Conservation (phyloP, 1,140 invertebrate genomes). For the Procambarus virginalis region DNA sequence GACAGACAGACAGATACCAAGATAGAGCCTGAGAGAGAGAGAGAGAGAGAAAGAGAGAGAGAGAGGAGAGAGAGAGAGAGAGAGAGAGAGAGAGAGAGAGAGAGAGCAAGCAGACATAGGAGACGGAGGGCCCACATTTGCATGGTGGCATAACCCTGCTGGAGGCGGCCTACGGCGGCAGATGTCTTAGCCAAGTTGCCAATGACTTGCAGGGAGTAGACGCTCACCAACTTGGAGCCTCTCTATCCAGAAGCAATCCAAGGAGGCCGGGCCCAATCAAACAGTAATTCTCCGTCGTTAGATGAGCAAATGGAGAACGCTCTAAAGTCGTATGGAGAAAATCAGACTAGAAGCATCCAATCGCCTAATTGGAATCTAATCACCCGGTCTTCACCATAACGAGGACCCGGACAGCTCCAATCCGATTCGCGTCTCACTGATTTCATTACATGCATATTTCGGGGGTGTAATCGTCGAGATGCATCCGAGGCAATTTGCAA, state of each 20-base stretch:
- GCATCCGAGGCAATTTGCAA: conserved; percentile 37
- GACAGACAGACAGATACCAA: too few relatives aligned
- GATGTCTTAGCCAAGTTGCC: conserved; percentile 1
- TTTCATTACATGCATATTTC: conserved; percentile 24
- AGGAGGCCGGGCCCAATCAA: conserved; percentile 24
- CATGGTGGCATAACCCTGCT: conserved; percentile 1
- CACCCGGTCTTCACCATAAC: neutral
- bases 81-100: too few relatives aligned
- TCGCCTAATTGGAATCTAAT: conserved; percentile 50
- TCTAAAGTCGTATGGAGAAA: conserved; percentile 11
- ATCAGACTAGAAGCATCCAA: conserved; percentile 28
- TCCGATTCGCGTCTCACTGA: conserved; percentile 8
- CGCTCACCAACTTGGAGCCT: conserved; percentile 17
- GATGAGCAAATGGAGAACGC: conserved; percentile 43
- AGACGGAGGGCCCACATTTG: neutral
- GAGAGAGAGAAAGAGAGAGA: too few relatives aligned
- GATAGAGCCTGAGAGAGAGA: too few relatives aligned
- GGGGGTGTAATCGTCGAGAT: conserved; percentile 4
- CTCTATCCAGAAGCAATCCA: conserved; percentile 44
- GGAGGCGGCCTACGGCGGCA: neutral
- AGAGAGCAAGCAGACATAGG: too few relatives aligned
- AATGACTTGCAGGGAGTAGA: neutral
- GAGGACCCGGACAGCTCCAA: conserved; percentile 15
- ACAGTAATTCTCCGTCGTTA: conserved; percentile 27
- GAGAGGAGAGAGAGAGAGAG: too few relatives aligned